Conservation (phyloP, 1,140 invertebrate genomes). For the Drosophila bipectinata region DNA sequence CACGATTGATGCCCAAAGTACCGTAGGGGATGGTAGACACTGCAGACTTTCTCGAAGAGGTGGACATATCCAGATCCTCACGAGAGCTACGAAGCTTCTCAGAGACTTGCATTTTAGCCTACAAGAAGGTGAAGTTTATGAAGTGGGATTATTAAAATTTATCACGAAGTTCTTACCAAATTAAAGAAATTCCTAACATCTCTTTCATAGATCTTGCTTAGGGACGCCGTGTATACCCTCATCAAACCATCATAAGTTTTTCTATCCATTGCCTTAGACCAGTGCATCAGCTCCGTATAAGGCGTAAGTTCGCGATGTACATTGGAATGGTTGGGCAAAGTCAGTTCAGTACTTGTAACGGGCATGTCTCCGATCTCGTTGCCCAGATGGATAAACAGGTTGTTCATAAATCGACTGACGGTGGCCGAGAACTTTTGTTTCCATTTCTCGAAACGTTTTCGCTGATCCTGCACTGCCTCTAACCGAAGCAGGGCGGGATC, state of each 20-base stretch:
- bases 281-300: slow-evolving; percentile 95
- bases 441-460: slow-evolving; percentile 92
- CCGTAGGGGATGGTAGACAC: slow-evolving; percentile 77
- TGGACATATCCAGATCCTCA: slow-evolving; percentile 79
- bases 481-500: slow-evolving; percentile 88
- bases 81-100: slow-evolving; percentile 72
- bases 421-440: slow-evolving; percentile 93
- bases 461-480: slow-evolving; percentile 94
- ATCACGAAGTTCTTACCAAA: slow-evolving; percentile 75
- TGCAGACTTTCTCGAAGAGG: slow-evolving; percentile 69
- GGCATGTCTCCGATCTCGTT: slow-evolving; percentile 85
- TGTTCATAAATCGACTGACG: slow-evolving; percentile 94
- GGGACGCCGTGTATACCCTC: slow-evolving; percentile 91
- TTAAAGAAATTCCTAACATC: slow-evolving; percentile 93
- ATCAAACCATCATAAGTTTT: slow-evolving; percentile 92
- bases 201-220: slow-evolving; percentile 93
- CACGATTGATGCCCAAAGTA: slow-evolving; percentile 77
- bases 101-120: slow-evolving; percentile 85
- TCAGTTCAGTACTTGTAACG: slow-evolving; percentile 85
- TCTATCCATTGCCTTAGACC: slow-evolving; percentile 93
- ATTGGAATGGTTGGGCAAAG: slow-evolving; percentile 89
- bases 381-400: slow-evolving; percentile 96
- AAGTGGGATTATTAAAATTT: background rate
- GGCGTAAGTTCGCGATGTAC: slow-evolving; percentile 93
- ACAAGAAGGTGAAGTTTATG: background rate